A percentile compares a stretch with the other conserved stretches of the same genome.
Evolutionary conservation across 2,797 vertebrate genomes (phyloP).

Genomic region (Eurystomus glaucurus): DNA sequence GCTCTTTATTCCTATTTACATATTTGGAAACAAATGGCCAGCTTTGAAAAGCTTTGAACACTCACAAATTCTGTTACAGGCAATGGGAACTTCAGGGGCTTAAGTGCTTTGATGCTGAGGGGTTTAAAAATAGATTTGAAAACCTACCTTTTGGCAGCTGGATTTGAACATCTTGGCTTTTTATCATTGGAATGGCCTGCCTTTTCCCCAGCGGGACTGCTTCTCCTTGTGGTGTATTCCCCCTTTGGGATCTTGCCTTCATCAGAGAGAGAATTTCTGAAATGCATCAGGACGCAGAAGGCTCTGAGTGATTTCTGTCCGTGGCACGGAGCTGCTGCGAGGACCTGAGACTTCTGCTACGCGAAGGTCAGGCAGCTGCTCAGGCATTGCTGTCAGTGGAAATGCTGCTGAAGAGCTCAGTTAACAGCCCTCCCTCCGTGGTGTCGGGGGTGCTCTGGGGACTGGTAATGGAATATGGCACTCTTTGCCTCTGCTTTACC

Average conservation of each 20-base stretch:
- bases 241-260: neutral
- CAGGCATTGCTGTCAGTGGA: neutral
- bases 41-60: neutral
- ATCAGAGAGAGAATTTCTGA: neutral
- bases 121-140: neutral
- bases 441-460: neutral
- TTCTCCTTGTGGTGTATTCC: neutral
- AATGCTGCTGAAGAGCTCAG: neutral
- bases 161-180: neutral
- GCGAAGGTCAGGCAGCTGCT: slow-evolving; percentile 34
- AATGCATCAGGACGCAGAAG: neutral
- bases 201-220: neutral
- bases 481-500: neutral
- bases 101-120: neutral
- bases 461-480: neutral
- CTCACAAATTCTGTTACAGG: neutral
- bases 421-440: neutral
- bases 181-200: neutral
- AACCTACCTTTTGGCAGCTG: neutral
- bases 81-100: neutral
- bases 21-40: neutral
- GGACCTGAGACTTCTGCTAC: neutral
- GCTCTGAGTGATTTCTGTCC: neutral
- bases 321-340: neutral
- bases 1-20: neutral